Conservation (phyloP, 2,888 invertebrate genomes). For the Zygogramma bicolorata region DNA sequence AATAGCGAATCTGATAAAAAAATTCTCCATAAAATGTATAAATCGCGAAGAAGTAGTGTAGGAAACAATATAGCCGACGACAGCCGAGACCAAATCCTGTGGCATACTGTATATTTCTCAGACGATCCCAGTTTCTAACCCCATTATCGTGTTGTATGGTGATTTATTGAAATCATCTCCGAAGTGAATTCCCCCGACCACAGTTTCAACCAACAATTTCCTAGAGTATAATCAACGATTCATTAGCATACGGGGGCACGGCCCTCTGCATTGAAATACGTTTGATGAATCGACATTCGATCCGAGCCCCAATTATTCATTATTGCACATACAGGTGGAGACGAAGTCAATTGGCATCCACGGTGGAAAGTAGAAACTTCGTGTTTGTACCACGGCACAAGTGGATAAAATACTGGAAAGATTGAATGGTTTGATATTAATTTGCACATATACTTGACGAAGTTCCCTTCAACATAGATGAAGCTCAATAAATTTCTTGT, state of each 20-base stretch:
- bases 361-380: too few relatives aligned
- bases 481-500: too few relatives aligned
- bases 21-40: too few relatives aligned
- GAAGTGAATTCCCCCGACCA: background rate
- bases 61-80: too few relatives aligned
- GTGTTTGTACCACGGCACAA: too few relatives aligned
- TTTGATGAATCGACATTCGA: background rate
- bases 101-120: background rate
- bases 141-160: background rate
- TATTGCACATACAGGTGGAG: background rate
- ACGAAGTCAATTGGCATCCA: background rate
- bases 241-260: background rate
- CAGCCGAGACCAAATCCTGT: background rate
- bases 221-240: background rate
- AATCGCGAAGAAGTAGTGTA: too few relatives aligned
- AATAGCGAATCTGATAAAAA: too few relatives aligned
- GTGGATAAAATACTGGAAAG: too few relatives aligned
- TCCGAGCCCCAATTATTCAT: background rate
- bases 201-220: background rate
- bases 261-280: background rate
- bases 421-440: too few relatives aligned
- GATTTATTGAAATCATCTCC: conserved; percentile 4
- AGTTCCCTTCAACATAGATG: too few relatives aligned
- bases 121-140: background rate
- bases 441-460: too few relatives aligned